These are phyloP conservation scores for Platichthys flesus DNA, from an alignment of 2,113 vertebrate species.

Conservation along the genomic window DNA sequence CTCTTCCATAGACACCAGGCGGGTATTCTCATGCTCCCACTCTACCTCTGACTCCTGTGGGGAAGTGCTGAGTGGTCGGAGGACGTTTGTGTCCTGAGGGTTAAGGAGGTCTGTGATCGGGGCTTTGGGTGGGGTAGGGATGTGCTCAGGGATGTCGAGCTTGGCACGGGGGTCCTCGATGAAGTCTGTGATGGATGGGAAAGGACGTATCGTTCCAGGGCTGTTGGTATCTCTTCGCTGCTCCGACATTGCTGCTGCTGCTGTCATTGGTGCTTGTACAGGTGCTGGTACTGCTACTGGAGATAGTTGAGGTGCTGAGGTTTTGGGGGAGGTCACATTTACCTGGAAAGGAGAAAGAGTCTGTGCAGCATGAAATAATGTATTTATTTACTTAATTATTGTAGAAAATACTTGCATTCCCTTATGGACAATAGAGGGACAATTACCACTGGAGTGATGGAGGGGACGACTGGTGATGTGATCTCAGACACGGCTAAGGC, in stretches of 20 bases:
- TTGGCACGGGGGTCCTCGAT: slow-evolving; percentile 79
- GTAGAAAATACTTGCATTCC: not conserved
- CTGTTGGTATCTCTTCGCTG: slow-evolving; percentile 71
- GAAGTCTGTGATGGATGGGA: slow-evolving; percentile 80
- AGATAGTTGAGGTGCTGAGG: slow-evolving; percentile 34
- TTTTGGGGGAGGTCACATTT: slow-evolving; percentile 47
- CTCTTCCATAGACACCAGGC: slow-evolving; percentile 83
- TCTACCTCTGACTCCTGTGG: slow-evolving; percentile 81
- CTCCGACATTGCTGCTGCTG: slow-evolving; percentile 47
- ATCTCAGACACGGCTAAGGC: slow-evolving; percentile 61
- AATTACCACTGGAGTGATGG: slow-evolving; percentile 63
- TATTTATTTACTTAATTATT: not conserved
- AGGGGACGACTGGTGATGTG: slow-evolving; percentile 39
- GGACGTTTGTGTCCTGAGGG: slow-evolving; percentile 60
- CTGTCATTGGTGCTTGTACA: not conserved
- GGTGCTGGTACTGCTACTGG: slow-evolving; percentile 29
- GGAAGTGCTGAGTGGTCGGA: slow-evolving; percentile 67
- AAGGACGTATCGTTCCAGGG: slow-evolving; percentile 69
- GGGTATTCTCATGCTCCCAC: slow-evolving; percentile 74
- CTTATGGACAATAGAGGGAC: not conserved
- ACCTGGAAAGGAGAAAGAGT: slow-evolving; percentile 56
- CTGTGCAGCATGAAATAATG: not conserved
- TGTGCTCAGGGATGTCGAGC: slow-evolving; percentile 67
- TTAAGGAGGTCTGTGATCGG: slow-evolving; percentile 57
- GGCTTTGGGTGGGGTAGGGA: slow-evolving; percentile 60